phyloP scores from a whole-genome alignment of 2,797 vertebrate species.

The Nothura maculosa region DNA sequence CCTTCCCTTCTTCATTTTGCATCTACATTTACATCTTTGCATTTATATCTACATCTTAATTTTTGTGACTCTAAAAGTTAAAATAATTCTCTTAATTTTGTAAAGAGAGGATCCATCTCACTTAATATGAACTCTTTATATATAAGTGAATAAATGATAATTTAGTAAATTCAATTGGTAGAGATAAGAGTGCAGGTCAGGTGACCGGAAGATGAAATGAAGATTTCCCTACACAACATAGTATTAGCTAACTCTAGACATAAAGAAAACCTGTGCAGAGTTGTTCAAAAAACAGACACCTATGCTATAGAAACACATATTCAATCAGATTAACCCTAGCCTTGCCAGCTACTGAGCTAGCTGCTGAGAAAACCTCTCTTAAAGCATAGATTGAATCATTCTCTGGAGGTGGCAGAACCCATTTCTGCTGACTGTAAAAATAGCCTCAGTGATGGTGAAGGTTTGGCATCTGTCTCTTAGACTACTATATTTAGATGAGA shows the following conservation, averaged over 20 bases:
- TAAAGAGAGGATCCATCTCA: background rate
- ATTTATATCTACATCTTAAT: no score
- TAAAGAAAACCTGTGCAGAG: background rate
- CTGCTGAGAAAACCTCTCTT: rapidly evolving
- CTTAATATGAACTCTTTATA: background rate
- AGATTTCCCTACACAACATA: rapidly evolving
- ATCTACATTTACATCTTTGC: background rate
- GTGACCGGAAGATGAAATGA: background rate
- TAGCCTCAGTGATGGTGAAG: rapidly evolving
- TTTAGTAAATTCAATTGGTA: background rate
- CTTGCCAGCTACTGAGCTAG: background rate
- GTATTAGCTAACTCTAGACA: background rate
- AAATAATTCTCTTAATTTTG: background rate
- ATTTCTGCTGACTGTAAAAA: background rate
- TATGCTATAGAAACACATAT: background rate
- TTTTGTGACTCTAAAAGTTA: background rate
- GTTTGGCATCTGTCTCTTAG: rapidly evolving
- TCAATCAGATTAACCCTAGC: background rate
- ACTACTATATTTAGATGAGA: background rate
- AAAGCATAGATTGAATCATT: rapidly evolving
- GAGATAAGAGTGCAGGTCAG: background rate
- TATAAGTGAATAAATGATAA: background rate
- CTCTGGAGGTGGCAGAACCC: background rate
- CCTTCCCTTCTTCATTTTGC: background rate
- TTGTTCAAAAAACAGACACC: background rate